These are phyloP conservation scores for Palaemon carinicauda DNA, from an alignment of 1,140 invertebrate genomes.

Conservation along the genomic window DNA sequence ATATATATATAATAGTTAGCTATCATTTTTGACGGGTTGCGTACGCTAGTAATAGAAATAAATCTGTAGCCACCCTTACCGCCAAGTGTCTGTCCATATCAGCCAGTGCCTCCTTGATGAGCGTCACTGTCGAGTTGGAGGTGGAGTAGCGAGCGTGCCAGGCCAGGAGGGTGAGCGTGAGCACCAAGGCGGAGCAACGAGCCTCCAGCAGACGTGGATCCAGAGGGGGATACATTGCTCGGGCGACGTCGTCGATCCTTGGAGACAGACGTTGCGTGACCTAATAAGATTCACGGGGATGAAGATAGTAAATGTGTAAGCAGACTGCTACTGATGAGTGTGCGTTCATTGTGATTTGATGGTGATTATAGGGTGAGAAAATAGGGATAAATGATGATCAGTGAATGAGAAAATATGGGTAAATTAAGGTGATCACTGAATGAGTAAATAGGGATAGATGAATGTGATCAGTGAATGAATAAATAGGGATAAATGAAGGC, in stretches of 20 bases:
- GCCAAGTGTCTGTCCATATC: constrained; percentile 76
- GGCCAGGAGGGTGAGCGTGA: constrained; percentile 77
- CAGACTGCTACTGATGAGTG: not conserved
- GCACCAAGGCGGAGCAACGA: constrained; percentile 73
- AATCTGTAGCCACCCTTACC: constrained; percentile 63
- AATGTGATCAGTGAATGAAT: too few relatives aligned
- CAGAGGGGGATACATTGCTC: constrained; percentile 77
- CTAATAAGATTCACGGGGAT: constrained; percentile 59
- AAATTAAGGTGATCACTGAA: too few relatives aligned
- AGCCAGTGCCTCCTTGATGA: constrained; percentile 75
- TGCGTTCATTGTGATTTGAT: too few relatives aligned
- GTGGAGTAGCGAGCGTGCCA: constrained; percentile 69
- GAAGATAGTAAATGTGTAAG: not conserved
- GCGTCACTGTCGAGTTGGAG: constrained; percentile 67
- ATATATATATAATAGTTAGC: too few relatives aligned
- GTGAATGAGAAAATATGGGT: not conserved
- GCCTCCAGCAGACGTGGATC: constrained; percentile 77
- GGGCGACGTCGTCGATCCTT: constrained; percentile 77
- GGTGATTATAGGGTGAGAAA: not conserved
- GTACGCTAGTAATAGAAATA: too few relatives aligned
- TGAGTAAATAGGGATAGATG: too few relatives aligned
- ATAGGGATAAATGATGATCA: not conserved
- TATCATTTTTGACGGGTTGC: too few relatives aligned
- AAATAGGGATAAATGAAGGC: too few relatives aligned
- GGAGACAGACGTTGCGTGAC: constrained; percentile 75